These are phyloP conservation scores for Lepidurus arcticus DNA, from an alignment of 1,140 invertebrate species.

Conservation along the genomic window DNA sequence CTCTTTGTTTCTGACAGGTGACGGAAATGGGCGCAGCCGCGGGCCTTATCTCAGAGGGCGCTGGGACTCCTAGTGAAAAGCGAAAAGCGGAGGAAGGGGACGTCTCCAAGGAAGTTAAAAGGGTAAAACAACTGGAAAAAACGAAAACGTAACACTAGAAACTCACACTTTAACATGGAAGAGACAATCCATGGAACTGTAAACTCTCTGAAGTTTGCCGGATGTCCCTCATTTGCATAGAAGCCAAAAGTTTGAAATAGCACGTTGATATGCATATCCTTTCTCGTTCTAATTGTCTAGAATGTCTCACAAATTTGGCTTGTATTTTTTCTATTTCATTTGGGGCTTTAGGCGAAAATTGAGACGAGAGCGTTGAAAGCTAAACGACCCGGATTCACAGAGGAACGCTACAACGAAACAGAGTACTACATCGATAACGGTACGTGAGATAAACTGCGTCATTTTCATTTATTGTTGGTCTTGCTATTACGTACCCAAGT, in stretches of 20 bases:
- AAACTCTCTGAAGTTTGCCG: slow-evolving; percentile 11
- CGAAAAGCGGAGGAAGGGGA: slow-evolving; percentile 58
- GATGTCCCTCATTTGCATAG: slow-evolving; percentile 15
- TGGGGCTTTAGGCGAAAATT: slow-evolving; percentile 69
- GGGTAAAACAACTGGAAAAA: slow-evolving; percentile 46
- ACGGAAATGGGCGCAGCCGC: background rate
- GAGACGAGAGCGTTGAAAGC: slow-evolving; percentile 89
- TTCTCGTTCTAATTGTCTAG: slow-evolving; percentile 39
- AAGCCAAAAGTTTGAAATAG: background rate
- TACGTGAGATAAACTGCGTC: slow-evolving; percentile 48
- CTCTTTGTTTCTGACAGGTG: slow-evolving; percentile 21
- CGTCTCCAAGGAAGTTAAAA: slow-evolving; percentile 62
- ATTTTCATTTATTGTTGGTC: background rate
- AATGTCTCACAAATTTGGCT: slow-evolving; percentile 47
- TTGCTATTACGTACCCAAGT: background rate
- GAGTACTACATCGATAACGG: slow-evolving; percentile 96
- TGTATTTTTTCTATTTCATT: slow-evolving; percentile 30
- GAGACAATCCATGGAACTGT: slow-evolving; percentile 33
- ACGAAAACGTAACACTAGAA: background rate
- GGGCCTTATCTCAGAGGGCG: background rate
- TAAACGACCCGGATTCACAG: slow-evolving; percentile 83
- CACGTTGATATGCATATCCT: background rate
- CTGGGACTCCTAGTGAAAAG: slow-evolving; percentile 48
- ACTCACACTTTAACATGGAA: background rate
- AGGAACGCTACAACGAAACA: slow-evolving; percentile 87